Evolutionary conservation across 2,888 invertebrate genomes (phyloP), one percentile per base, ranked within the genome.

Genomic region (Eupeodes luniger): DNA sequence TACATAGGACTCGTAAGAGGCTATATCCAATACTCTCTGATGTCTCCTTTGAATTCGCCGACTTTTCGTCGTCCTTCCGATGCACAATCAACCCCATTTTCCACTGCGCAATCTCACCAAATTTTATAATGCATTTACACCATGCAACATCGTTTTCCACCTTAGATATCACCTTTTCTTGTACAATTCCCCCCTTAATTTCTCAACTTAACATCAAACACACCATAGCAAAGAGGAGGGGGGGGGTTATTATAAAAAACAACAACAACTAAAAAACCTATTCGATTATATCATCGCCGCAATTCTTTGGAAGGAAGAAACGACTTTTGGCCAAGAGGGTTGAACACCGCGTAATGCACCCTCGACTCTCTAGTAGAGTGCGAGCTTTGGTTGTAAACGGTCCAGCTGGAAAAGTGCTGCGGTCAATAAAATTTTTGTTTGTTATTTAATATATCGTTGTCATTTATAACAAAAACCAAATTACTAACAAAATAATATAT

Each of bases 381-480:
- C 93, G 92, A 93, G 93, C 93, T 91, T 92, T 92, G 92, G 92
- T 91, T 92, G 93, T 91, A 92, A 92, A 92, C 93, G 93, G 93
- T 93, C 92, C 93, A 91, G 92, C 93, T 92, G 90, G 74, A 89
- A 90, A 90, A 89, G 82, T 82, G 81, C 86, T 90, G 89, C 91
- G 90, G 80, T 85, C 85, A 85, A 72, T 47, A 59, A 27, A 27
- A 53, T 66, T 85, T 85, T 85, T 49, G 77, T 89, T 86, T 83
- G 86, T 82, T 81, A 72, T 81, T 36, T 61, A 81, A 83, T 86
- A 77, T 81, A 88, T 76, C 84, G 89, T 84, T 81, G 34, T 40
- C 19, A 47, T 14, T 40, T 53, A 16, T 5, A 51, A 51, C 1
- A 51, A 51, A 51, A 55, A 19, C 14, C 9, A 55, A 55, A 55